Percentiles rank a stretch among this genome's conserved stretches.
Conservation (phyloP, 2,888 invertebrate species). For the Enoplolaimus lenunculus region DNA sequence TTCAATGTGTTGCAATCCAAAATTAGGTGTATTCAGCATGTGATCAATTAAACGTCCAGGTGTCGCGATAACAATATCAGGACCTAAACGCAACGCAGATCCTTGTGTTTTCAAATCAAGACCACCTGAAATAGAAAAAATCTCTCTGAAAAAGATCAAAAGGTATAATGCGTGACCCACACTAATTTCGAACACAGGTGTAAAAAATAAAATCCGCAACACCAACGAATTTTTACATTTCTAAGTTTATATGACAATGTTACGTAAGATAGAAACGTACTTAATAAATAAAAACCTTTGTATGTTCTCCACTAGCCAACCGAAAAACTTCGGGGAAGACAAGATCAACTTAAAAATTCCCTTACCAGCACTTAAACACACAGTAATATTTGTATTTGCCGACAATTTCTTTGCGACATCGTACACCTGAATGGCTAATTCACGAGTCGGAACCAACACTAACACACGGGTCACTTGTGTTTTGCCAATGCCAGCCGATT, state of each 20-base stretch:
- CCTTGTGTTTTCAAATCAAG: conserved; percentile 48
- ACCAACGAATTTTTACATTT: too few species aligned
- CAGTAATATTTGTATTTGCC: conserved; percentile 57
- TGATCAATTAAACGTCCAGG: conserved; percentile 96
- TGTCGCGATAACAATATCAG: conserved; percentile 93
- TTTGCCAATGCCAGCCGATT: too few species aligned
- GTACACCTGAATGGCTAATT: conserved; percentile 91
- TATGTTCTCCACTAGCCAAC: too few species aligned
- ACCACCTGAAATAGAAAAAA: conserved; percentile 46
- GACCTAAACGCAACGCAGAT: conserved; percentile 57
- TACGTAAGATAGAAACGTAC: too few species aligned
- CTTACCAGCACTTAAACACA: conserved; percentile 41
- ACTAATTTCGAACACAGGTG: too few species aligned
- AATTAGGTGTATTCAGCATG: conserved; percentile 81
- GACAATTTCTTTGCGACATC: conserved; percentile 77
- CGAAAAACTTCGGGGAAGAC: too few species aligned
- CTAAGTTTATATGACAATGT: too few species aligned
- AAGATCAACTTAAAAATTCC: conserved; percentile 7
- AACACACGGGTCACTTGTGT: conserved; percentile 61
- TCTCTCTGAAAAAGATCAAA: too few species aligned
- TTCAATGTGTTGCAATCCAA: conserved; percentile 72
- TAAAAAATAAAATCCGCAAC: too few species aligned
- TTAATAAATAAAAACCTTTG: too few species aligned
- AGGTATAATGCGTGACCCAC: too few species aligned
- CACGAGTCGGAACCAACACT: conserved; percentile 87